Percentiles rank a stretch among this genome's conserved stretches.
phyloP scores from a whole-genome alignment of 2,797 vertebrate species.

The Acipenser oxyrinchus region DNA sequence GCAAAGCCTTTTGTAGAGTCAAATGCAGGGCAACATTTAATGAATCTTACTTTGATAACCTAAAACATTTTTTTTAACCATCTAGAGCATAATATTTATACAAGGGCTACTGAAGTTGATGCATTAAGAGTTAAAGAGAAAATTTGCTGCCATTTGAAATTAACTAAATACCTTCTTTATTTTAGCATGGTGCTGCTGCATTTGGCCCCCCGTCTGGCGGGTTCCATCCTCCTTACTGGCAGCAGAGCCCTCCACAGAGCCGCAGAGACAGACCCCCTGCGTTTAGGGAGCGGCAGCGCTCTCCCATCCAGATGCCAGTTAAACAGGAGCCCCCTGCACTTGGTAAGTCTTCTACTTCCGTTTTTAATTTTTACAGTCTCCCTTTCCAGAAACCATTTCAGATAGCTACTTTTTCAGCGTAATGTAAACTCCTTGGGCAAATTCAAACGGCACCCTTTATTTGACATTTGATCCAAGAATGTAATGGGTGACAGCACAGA shows the following conservation, averaged over 20 bases:
- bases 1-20: too few relatives aligned
- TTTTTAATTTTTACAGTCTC: neutral
- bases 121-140: constrained; percentile 6
- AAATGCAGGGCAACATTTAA: too few relatives aligned
- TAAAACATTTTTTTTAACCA: too few relatives aligned
- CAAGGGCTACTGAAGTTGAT: too few relatives aligned
- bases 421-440: neutral
- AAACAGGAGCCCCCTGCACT: constrained; percentile 84
- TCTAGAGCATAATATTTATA: constrained; percentile 28
- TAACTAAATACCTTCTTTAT: constrained; percentile 20
- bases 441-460: neutral
- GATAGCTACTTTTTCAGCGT: neutral
- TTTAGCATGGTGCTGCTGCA: constrained; percentile 88
- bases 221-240: constrained; percentile 93
- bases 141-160: neutral
- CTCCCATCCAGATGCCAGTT: constrained; percentile 81
- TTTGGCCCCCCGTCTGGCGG: constrained; percentile 79
- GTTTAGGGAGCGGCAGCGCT: constrained; percentile 88
- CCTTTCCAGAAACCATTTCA: neutral
- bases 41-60: too few relatives aligned
- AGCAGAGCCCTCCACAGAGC: constrained; percentile 84
- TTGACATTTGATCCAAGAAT: neutral
- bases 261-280: constrained; percentile 81
- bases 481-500: neutral
- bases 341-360: constrained; percentile 42